A percentile compares a stretch with the other conserved stretches of the same genome.
phyloP scores from a whole-genome alignment of 2,888 invertebrate genomes.

The Agriotes lineatus region DNA sequence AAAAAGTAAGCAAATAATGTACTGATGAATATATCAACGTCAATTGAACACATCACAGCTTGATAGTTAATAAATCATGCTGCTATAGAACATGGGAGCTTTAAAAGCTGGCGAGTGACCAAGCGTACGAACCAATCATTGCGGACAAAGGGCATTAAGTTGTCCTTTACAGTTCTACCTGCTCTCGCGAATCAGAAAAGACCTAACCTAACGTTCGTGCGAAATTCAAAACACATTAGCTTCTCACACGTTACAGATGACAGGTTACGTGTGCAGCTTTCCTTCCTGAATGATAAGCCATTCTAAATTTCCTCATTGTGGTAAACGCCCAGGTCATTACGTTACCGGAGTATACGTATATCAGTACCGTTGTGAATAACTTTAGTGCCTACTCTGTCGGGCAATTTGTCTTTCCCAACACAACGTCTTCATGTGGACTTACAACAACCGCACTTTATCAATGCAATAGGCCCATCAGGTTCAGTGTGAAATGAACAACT shows the following conservation, averaged over 20 bases:
- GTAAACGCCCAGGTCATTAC: conserved; percentile 3
- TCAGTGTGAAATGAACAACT: too few species aligned
- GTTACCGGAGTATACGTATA: not conserved
- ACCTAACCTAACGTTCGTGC: not conserved
- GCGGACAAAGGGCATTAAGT: not conserved
- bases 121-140: not conserved
- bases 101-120: conserved; percentile 2
- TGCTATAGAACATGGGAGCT: not conserved
- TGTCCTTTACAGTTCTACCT: not conserved
- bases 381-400: not conserved
- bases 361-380: not conserved
- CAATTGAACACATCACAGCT: not conserved
- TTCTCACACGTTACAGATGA: conserved; percentile 23
- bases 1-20: not conserved
- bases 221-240: conserved; percentile 17
- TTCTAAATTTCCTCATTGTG: conserved; percentile 23
- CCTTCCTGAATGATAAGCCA: conserved; percentile 18
- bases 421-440: too few species aligned
- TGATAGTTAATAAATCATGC: conserved; percentile 14
- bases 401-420: not conserved
- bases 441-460: too few species aligned
- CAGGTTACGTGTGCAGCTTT: conserved; percentile 14
- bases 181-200: not conserved
- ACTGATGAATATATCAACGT: conserved; percentile 4
- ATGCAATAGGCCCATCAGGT: too few species aligned